These are phyloP conservation scores for Minunthozetes semirufus DNA, from an alignment of 2,888 invertebrate species.

Conservation along the genomic window DNA sequence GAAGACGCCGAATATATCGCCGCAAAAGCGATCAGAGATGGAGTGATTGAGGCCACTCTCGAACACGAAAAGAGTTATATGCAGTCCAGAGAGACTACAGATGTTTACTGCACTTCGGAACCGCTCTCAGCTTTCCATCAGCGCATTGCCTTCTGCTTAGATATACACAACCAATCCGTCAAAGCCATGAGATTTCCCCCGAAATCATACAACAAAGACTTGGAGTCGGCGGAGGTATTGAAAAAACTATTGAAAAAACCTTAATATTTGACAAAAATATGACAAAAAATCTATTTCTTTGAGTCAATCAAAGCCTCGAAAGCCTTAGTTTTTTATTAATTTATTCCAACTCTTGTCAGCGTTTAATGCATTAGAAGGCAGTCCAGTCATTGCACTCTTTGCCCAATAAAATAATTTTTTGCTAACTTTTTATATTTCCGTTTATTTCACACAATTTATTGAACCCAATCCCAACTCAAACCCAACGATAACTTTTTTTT, in stretches of 20 bases:
- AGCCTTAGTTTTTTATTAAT: not conserved
- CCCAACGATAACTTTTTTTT: not conserved
- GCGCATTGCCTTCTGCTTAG: constrained; percentile 91
- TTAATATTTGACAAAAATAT: not conserved
- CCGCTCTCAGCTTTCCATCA: constrained; percentile 94
- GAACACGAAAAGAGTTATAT: constrained; percentile 93
- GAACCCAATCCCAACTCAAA: constrained; percentile 19
- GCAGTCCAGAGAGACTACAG: constrained; percentile 93
- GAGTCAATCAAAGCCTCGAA: not conserved
- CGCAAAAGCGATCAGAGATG: constrained; percentile 94
- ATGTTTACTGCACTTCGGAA: constrained; percentile 92
- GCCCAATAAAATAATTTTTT: constrained; percentile 6
- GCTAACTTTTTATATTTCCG: constrained; percentile 24
- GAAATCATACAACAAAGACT: constrained; percentile 94
- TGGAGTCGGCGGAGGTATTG: constrained; percentile 78
- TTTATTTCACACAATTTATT: constrained; percentile 13
- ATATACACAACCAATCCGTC: constrained; percentile 96
- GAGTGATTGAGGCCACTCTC: constrained; percentile 94
- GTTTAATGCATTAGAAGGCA: not conserved
- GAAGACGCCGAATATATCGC: constrained; percentile 99
- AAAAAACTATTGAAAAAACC: constrained; percentile 33
- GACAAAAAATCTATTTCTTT: not conserved
- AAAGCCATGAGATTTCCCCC: constrained; percentile 98
- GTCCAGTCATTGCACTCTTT: constrained; percentile 19
- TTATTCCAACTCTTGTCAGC: not conserved